Evolutionary conservation across 2,888 invertebrate genomes (phyloP).

Genomic region (Drosophila longiperda): DNA sequence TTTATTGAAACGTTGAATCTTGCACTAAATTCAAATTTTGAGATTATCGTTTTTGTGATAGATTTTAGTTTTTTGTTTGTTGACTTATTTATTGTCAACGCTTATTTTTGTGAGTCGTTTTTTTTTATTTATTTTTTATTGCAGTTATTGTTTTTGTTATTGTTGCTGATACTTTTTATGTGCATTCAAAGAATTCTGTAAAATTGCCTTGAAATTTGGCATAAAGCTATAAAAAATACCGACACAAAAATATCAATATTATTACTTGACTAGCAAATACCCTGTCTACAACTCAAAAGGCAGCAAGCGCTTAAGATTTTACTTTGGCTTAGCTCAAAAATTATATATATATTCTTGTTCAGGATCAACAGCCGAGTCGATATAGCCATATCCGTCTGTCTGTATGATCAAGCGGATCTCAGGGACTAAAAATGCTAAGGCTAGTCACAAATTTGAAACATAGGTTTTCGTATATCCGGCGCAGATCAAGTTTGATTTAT

Average conservation of each 20-base stretch:
- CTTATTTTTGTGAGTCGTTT: neutral
- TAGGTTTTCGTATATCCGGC: too few species aligned
- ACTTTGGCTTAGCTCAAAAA: too few species aligned
- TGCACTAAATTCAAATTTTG: neutral
- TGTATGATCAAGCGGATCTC: too few species aligned
- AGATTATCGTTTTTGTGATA: constrained; percentile 3
- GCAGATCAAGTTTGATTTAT: too few species aligned
- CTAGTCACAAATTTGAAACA: too few species aligned
- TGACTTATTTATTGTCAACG: constrained; percentile 3
- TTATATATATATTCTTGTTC: too few species aligned
- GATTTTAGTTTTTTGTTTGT: constrained; percentile 11
- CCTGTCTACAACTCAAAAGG: neutral
- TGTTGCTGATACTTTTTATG: constrained; percentile 29
- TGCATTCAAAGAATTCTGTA: constrained; percentile 46
- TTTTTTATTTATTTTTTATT: too few species aligned
- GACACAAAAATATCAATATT: constrained; percentile 7
- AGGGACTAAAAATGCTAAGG: too few species aligned
- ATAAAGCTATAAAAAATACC: constrained; percentile 51
- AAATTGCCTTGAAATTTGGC: constrained; percentile 69
- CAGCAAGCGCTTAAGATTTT: neutral
- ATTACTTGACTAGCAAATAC: neutral
- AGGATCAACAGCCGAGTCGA: too few species aligned
- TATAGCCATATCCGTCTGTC: too few species aligned
- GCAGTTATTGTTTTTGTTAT: neutral
- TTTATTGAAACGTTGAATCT: neutral